These are phyloP conservation scores for Noctua fimbriata DNA, from an alignment of 2,888 invertebrate species.

Conservation along the genomic window DNA sequence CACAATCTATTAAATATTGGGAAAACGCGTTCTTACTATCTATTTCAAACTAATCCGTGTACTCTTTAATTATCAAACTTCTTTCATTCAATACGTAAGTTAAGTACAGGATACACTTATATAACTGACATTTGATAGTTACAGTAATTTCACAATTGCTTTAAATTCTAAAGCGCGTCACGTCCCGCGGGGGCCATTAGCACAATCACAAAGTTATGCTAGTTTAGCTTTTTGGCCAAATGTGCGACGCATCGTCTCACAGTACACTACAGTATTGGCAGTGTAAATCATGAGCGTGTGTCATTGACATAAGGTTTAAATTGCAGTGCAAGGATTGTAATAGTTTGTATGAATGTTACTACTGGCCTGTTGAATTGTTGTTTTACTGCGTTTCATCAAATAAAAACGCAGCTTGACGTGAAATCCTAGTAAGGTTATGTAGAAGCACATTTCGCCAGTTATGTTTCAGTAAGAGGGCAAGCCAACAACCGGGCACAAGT, in stretches of 20 bases:
- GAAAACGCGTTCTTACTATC: not conserved
- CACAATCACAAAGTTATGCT: conserved; percentile 46
- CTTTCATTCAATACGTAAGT: not conserved
- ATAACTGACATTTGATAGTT: not conserved
- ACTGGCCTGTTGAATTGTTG: not conserved
- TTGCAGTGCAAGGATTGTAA: not conserved
- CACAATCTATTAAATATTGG: no score
- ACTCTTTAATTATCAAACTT: not conserved
- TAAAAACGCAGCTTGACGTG: not conserved
- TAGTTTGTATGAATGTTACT: not conserved
- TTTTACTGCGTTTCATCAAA: conserved; percentile 1
- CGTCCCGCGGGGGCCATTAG: conserved; percentile 33
- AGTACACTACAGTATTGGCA: not conserved
- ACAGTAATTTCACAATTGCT: conserved; percentile 38
- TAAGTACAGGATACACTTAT: not conserved
- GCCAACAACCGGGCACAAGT: not conserved
- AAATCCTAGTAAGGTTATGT: not conserved
- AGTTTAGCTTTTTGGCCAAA: conserved; percentile 40
- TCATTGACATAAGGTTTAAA: conserved; percentile 22
- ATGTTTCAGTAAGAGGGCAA: not conserved
- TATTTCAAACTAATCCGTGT: not conserved
- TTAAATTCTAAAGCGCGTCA: conserved; percentile 27
- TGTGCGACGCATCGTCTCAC: conserved; percentile 22
- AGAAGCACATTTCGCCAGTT: not conserved
- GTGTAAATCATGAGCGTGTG: not conserved